phyloP scores from a whole-genome alignment of 2,888 invertebrate genomes.

The Thymelicus acteon region DNA sequence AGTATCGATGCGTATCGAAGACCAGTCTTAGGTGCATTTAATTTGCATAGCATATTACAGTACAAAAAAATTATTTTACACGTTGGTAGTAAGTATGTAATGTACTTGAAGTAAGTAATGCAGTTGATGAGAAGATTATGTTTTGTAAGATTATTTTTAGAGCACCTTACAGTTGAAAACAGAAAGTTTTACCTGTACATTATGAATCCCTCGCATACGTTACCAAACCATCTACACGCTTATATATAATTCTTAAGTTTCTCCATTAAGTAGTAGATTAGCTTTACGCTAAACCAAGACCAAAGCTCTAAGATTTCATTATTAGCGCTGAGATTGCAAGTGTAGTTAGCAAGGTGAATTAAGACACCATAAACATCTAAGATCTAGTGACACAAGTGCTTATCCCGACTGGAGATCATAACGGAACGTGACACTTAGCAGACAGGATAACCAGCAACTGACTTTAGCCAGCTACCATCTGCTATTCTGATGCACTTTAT shows the following conservation, averaged over 20 bases:
- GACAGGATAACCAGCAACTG: background rate
- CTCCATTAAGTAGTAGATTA: too few relatives aligned
- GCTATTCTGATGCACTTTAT: too few relatives aligned
- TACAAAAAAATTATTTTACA: background rate
- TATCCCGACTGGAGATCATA: background rate
- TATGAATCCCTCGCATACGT: background rate
- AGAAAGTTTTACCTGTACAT: background rate
- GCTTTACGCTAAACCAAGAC: too few relatives aligned
- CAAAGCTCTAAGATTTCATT: too few relatives aligned
- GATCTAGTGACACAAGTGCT: background rate
- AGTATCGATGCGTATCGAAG: constrained; percentile 52
- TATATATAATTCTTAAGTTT: too few relatives aligned
- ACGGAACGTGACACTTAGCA: background rate
- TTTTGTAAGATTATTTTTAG: background rate
- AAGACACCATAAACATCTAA: background rate
- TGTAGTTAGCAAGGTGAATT: background rate
- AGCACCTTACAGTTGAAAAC: background rate
- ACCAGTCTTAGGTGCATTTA: constrained; percentile 47
- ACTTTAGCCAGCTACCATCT: background rate
- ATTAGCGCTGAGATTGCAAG: background rate
- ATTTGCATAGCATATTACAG: constrained; percentile 42
- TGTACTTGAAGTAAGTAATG: background rate
- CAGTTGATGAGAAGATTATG: background rate
- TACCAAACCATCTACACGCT: background rate
- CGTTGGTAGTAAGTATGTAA: constrained; percentile 6